Evolutionary conservation across 2,113 vertebrate species (phyloP).

Genomic region (Spea multiplicata): DNA sequence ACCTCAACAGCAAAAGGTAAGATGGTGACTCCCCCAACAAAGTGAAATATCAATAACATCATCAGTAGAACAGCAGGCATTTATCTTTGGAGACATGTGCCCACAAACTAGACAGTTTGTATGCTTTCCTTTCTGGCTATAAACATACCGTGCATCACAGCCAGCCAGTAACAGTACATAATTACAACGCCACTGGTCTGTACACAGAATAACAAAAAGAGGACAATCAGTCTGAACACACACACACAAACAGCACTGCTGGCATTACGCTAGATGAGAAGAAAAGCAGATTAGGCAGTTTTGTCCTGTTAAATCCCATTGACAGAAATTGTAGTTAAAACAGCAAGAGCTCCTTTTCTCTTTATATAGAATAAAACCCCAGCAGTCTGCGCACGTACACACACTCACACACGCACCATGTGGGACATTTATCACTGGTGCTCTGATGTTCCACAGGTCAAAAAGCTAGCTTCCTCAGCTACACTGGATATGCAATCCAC

Average conservation of each 20-base stretch:
- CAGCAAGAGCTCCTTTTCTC: neutral
- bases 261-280: neutral
- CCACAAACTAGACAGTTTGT: too few relatives aligned
- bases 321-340: neutral
- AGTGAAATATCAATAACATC: too few relatives aligned
- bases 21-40: too few relatives aligned
- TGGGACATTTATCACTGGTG: neutral
- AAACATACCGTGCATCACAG: too few relatives aligned
- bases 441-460: neutral
- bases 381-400: neutral
- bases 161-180: too few relatives aligned
- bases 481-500: neutral
- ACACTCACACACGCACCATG: neutral
- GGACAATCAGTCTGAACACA: neutral
- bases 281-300: constrained; percentile 1
- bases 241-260: neutral
- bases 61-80: too few relatives aligned
- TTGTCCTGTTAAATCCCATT: constrained; percentile 3
- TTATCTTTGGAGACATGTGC: too few relatives aligned
- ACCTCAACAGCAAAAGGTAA: too few relatives aligned
- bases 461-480: neutral
- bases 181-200: too few relatives aligned
- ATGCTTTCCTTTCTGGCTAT: too few relatives aligned
- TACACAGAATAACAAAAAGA: neutral
- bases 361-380: neutral